Evolutionary conservation across 2,888 invertebrate genomes (phyloP).

Genomic region (Megaustenia siamemsis): DNA sequence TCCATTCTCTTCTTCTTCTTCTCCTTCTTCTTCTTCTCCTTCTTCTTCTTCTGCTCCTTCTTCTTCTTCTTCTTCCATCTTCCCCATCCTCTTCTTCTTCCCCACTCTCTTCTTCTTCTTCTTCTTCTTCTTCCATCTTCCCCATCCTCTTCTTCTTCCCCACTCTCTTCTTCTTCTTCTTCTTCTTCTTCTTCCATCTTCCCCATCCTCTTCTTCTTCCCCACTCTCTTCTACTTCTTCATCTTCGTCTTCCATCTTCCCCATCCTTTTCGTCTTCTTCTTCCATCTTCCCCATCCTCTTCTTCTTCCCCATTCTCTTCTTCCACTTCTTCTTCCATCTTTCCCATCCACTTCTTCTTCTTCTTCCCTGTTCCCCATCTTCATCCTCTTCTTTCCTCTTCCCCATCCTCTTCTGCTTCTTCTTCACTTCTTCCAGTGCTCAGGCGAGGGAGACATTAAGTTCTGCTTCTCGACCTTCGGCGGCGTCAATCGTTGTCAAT

Average conservation of each 20-base stretch:
- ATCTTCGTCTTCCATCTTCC: not conserved
- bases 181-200: not conserved
- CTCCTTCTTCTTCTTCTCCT: not conserved
- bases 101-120: not conserved
- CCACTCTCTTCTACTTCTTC: not conserved
- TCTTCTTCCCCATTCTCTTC: not conserved
- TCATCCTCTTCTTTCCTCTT: no score
- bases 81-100: no score
- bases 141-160: not conserved
- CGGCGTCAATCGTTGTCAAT: no score
- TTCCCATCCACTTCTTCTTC: not conserved
- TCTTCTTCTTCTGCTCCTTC: not conserved
- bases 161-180: not conserved
- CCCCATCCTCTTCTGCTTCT: no score
- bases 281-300: not conserved
- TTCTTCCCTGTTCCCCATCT: not conserved
- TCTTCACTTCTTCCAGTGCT: no score
- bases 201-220: not conserved
- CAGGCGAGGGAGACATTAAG: no score
- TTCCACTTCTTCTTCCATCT: not conserved
- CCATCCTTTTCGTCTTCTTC: not conserved
- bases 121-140: no score
- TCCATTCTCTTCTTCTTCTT: conserved; percentile 5
- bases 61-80: not conserved
- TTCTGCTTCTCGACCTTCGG: no score